These are phyloP conservation scores for Poeciliopsis paucimaculata DNA, from an alignment of 2,797 vertebrate genomes.

Conservation along the genomic window DNA sequence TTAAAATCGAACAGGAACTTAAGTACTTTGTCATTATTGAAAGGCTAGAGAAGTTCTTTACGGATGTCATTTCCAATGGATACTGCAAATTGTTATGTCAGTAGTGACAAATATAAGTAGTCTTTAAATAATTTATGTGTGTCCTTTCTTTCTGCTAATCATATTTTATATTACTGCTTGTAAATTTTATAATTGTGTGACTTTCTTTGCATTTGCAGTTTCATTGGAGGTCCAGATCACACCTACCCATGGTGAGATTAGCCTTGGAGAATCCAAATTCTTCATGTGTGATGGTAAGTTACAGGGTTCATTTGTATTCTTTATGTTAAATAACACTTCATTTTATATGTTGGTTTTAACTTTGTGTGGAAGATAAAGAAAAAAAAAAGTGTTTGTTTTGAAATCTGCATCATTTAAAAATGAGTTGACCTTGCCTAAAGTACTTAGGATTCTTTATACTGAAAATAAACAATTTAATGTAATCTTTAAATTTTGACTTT, in stretches of 20 bases:
- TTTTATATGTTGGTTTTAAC: not conserved
- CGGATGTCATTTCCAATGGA: not conserved
- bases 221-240: slow-evolving; percentile 95
- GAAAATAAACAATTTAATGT: not conserved
- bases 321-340: not conserved
- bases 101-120: not conserved
- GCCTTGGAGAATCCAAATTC: slow-evolving; percentile 97
- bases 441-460: not conserved
- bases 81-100: not conserved
- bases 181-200: slow-evolving; percentile 16
- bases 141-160: not conserved
- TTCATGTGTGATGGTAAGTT: slow-evolving; percentile 95
- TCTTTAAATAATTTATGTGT: not conserved
- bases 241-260: slow-evolving; percentile 94
- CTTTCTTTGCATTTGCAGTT: slow-evolving; percentile 73
- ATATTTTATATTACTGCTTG: not conserved
- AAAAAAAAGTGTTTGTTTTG: not conserved
- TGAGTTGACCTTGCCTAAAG: not conserved
- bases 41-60: not conserved
- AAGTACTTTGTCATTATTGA: not conserved
- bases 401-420: not conserved
- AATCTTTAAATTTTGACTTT: not conserved
- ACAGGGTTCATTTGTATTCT: not conserved
- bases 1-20: not conserved
- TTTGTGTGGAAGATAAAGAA: not conserved